A percentile compares a stretch with the other conserved stretches of the same genome.
These are phyloP conservation scores for Trachelus troglodyta DNA, from an alignment of 2,888 invertebrate genomes.

Conservation along the genomic window DNA sequence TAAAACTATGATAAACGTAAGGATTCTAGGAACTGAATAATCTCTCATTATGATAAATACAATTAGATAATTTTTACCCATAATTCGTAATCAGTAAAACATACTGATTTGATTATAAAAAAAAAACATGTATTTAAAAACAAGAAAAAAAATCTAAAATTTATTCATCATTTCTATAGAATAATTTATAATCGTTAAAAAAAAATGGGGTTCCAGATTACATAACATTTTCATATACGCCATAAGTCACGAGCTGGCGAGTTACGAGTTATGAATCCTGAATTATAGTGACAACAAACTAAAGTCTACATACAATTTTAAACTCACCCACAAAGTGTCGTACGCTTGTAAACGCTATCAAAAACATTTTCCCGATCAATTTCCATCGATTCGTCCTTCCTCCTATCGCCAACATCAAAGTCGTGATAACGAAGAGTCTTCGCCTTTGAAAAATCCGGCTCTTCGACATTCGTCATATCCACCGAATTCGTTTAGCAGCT, in stretches of 20 bases:
- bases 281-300: neutral
- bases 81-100: no score
- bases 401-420: constrained; percentile 24
- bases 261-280: neutral
- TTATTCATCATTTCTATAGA: neutral
- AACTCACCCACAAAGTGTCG: constrained; percentile 37
- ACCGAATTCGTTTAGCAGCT: neutral
- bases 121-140: no score
- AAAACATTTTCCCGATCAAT: constrained; percentile 25
- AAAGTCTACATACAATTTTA: neutral
- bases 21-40: no score
- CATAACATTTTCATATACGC: neutral
- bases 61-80: no score
- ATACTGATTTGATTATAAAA: no score
- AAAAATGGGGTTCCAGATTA: neutral
- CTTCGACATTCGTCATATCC: neutral
- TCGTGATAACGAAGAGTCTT: constrained; percentile 34
- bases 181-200: no score
- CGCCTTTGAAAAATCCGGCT: constrained; percentile 39
- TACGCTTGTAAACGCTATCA: constrained; percentile 33
- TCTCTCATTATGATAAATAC: no score
- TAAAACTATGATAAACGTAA: no score
- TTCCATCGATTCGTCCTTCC: constrained; percentile 18
- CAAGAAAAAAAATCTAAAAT: neutral
- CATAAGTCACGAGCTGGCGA: no score